Conservation (phyloP, 2,888 invertebrate species). For the Limnephilus rhombicus region DNA sequence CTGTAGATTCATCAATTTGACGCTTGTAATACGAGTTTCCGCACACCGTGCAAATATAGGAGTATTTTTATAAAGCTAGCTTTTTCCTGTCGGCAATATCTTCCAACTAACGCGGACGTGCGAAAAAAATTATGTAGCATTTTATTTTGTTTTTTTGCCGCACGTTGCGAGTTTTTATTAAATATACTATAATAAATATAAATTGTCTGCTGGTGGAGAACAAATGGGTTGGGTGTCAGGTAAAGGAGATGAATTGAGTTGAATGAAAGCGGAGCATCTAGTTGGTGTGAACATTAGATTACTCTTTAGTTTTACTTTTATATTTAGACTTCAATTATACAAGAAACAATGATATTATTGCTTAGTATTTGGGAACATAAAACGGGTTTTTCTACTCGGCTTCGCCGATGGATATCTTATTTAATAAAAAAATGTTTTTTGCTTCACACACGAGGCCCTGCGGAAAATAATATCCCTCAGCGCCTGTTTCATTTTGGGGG, state of each 20-base stretch:
- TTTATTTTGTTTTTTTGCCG: background rate
- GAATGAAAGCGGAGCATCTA: background rate
- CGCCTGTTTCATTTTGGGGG: too few relatives aligned
- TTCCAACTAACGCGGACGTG: background rate
- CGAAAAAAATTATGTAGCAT: background rate
- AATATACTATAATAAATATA: background rate
- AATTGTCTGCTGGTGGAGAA: background rate
- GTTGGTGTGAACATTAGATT: background rate
- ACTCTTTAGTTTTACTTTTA: background rate
- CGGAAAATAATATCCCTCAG: too few relatives aligned
- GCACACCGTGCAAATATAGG: background rate
- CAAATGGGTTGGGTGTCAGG: background rate
- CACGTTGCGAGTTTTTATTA: background rate
- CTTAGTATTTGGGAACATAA: too few relatives aligned
- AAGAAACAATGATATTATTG: too few relatives aligned
- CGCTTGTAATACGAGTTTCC: too few relatives aligned
- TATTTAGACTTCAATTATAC: too few relatives aligned
- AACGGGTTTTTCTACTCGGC: too few relatives aligned
- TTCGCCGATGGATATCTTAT: too few relatives aligned
- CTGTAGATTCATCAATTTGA: too few relatives aligned
- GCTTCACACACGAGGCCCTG: too few relatives aligned
- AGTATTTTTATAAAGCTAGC: background rate
- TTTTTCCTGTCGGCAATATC: background rate
- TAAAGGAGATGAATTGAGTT: background rate
- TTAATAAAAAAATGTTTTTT: too few relatives aligned